Evolutionary conservation across 2,797 vertebrate genomes (phyloP), one percentile per base, ranked within the genome.

Genomic region (Sibirionetta formosa): DNA sequence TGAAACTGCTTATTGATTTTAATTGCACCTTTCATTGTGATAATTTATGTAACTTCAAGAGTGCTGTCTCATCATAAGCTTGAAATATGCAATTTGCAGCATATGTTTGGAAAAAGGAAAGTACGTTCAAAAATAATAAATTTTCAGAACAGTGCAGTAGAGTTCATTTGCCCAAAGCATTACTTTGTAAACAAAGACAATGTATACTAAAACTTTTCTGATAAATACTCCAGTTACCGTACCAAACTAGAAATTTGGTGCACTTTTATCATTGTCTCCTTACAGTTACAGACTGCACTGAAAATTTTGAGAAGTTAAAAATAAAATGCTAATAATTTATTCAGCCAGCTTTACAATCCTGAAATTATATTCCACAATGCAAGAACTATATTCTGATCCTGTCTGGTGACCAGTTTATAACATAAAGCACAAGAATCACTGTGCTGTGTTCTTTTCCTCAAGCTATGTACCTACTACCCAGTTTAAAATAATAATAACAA

Each of bases 1-100:
- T 82, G 82, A 87, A 94, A 66, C 75, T 66, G 18, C 65, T 87
- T 93, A 80, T 48, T 95, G 91, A 86, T 94, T 94, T 96, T 94
- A 95, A 94, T 94, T 94, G 68, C 75, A 93, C 42, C 56, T 84
- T 91, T 93, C 84, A 69, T 95, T 58, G 15, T 60, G 48, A 82
- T 80, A 87, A 89, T 80, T 89, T 91, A 63, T 70, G 51, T 85
- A 92, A 86, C 86, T 80, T 90, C n/a, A 76, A 54, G 83, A 85
- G 60, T 70, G 18, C 68, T 77, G 79, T 91, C 16, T 22, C 60
- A 36, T 29, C 15, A 8, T 89, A 70, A 56, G 53, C 68, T 77
- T 63, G 75, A 94, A 85, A 91, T 91, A 78, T 8, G 31, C 89
- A 51, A 91, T 95, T 94, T 92, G 85, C 19, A 53, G 68, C 68